Base-by-base conservation (phyloP, 2,797 vertebrate genomes). In the Chaetophractus vellerosus region DNA sequence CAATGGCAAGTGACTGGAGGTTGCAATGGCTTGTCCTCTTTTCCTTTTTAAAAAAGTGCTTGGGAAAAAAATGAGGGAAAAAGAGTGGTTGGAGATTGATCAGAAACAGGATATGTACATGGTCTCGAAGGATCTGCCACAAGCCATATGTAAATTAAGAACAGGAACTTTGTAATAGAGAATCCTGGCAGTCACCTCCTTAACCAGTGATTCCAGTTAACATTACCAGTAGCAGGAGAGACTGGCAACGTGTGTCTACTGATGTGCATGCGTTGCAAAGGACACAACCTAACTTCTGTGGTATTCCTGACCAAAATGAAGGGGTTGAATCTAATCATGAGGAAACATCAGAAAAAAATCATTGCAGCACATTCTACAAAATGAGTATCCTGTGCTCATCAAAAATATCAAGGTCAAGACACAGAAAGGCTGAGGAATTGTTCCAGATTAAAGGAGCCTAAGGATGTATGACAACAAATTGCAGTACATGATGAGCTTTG, bases 321-420 rank as follows among this genome's bases (percentile, higher is more conserved):
- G 71, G 48, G 0, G 33, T 41, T 57, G 19, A 91, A 86, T 68
- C 90, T 28, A 85, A 82, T 79, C 79, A 50, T 1, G 52, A 10
- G 33, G 71, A 87, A 63, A 74, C 48, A 61, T 24, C 33, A 2
- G 50, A 26, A 33, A 71, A 71, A 87, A 75, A 33, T 6, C 31
- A 55, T 10, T 63, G 28, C 50, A 59, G 87, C 82, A 18, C 38
- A 14, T 63, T 61, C 84, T 61, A 69, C 59, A 84, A 36, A 74
- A 88, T 76, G 61, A 55, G 57, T 16, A 6, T 41, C 38, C 45
- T 4, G 0, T 11, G 24, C 48, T 69, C 76, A 28, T 69, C 66
- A 79, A 55, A 82, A 83, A 41, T 57, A 75, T 61, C 57, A 84
- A 94, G 83, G 93, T 93, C 38, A 33, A 59, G 36, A 14, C 14